Conservation (phyloP, 2,888 invertebrate species). For the Octodonta nipae region DNA sequence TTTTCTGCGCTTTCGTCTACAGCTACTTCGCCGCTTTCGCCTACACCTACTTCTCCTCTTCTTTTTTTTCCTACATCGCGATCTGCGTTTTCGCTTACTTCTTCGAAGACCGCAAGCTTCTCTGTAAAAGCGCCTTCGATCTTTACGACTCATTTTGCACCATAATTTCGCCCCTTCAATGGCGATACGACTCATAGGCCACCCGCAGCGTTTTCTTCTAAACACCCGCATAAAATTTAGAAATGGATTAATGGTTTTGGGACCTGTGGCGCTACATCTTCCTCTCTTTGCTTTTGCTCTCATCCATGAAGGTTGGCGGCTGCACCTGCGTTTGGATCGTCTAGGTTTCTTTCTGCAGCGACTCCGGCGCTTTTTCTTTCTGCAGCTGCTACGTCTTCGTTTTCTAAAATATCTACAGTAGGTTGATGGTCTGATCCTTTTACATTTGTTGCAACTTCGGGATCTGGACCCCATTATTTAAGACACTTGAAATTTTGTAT, state of each 20-base stretch:
- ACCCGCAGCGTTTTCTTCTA: slow-evolving; percentile 16
- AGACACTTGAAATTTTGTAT: too few species aligned
- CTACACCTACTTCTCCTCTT: not conserved
- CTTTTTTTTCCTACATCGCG: not conserved
- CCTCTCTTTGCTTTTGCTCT: too few species aligned
- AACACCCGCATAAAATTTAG: slow-evolving; percentile 20
- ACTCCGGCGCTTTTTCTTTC: not conserved
- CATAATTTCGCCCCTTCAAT: slow-evolving; percentile 2
- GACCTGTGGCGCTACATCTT: slow-evolving; percentile 1
- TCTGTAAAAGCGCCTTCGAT: not conserved
- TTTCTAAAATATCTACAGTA: too few species aligned
- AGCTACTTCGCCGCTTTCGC: not conserved
- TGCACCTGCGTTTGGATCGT: not conserved
- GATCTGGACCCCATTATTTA: too few species aligned
- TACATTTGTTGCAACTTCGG: too few species aligned
- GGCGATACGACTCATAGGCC: slow-evolving; percentile 8
- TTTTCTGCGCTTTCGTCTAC: not conserved
- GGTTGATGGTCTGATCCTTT: too few species aligned
- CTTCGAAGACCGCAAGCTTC: too few species aligned
- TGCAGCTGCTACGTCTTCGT: not conserved
- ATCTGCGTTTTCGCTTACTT: too few species aligned
- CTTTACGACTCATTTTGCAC: not conserved
- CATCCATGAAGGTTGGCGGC: too few species aligned
- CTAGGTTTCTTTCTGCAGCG: slow-evolving; percentile 2
- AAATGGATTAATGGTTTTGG: slow-evolving; percentile 18